Conservation (phyloP, 2,888 invertebrate species). For the Oscheius myriophilus region DNA sequence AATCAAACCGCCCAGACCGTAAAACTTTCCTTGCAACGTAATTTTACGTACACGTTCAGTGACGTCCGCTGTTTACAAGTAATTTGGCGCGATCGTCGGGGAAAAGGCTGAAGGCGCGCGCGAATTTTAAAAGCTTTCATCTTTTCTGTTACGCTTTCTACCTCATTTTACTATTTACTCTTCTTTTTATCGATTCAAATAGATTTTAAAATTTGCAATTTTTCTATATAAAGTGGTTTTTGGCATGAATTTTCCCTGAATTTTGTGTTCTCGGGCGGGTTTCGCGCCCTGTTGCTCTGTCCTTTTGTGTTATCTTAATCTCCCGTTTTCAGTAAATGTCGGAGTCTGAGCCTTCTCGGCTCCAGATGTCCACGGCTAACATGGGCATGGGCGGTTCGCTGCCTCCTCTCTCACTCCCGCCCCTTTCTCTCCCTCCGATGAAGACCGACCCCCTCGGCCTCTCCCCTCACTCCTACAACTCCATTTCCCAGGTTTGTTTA, state of each 20-base stretch:
- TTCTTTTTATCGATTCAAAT: background rate
- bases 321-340: constrained; percentile 22
- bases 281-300: background rate
- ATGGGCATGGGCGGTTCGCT: constrained; percentile 21
- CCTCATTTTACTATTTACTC: background rate
- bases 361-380: constrained; percentile 20
- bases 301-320: background rate
- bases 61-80: constrained; percentile 9
- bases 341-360: constrained; percentile 30
- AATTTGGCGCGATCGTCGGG: constrained; percentile 2
- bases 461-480: constrained; percentile 4
- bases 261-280: background rate
- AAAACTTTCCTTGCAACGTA: too few species aligned
- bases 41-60: too few species aligned
- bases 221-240: background rate
- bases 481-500: background rate
- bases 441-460: constrained; percentile 28
- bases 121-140: constrained; percentile 19
- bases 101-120: constrained; percentile 6
- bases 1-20: too few species aligned
- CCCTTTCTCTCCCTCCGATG: constrained; percentile 27
- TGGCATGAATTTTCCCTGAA: background rate
- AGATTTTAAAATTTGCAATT: background rate
- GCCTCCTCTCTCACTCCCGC: constrained; percentile 30
- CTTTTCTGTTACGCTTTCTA: background rate